A percentile compares a stretch with the other conserved stretches of the same genome.
Evolutionary conservation across 1,140 invertebrate genomes (phyloP).

Genomic region (Orchesella cincta): DNA sequence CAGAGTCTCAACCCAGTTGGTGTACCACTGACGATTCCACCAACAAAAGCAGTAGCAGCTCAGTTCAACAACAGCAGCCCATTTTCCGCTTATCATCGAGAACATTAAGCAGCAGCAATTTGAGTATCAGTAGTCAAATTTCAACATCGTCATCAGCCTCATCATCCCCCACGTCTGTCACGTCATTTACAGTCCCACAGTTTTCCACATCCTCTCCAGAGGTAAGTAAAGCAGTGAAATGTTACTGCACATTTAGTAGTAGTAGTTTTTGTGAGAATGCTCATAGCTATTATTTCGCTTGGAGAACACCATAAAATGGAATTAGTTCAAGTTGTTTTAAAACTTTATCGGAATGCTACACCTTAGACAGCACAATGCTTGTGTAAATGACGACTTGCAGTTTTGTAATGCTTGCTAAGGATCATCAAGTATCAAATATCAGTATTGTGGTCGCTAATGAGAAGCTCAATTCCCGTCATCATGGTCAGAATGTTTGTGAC

Average conservation of each 20-base stretch:
- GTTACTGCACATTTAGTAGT: background rate
- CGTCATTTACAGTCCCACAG: constrained; percentile 17
- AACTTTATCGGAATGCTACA: too few relatives aligned
- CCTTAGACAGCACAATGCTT: too few relatives aligned
- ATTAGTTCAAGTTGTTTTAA: too few relatives aligned
- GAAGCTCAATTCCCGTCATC: too few relatives aligned
- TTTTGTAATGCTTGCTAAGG: too few relatives aligned
- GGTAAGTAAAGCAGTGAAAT: constrained; percentile 1
- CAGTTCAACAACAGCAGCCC: constrained; percentile 14
- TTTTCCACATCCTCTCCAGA: constrained; percentile 20
- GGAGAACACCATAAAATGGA: too few relatives aligned
- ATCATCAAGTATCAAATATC: too few relatives aligned
- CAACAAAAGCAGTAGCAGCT: background rate
- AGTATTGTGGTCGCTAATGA: too few relatives aligned
- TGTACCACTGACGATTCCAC: constrained; percentile 26
- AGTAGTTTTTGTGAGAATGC: background rate
- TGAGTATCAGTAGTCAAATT: background rate
- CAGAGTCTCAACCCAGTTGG: constrained; percentile 49
- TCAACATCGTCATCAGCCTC: background rate
- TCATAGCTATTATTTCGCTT: too few relatives aligned
- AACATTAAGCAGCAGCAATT: background rate
- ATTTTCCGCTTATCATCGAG: constrained; percentile 7
- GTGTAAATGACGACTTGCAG: too few relatives aligned
- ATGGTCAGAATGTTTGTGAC: background rate
- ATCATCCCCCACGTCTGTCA: background rate